Evolutionary conservation across 1,140 invertebrate species (phyloP).

Genomic region (Drosophila tsacasi): DNA sequence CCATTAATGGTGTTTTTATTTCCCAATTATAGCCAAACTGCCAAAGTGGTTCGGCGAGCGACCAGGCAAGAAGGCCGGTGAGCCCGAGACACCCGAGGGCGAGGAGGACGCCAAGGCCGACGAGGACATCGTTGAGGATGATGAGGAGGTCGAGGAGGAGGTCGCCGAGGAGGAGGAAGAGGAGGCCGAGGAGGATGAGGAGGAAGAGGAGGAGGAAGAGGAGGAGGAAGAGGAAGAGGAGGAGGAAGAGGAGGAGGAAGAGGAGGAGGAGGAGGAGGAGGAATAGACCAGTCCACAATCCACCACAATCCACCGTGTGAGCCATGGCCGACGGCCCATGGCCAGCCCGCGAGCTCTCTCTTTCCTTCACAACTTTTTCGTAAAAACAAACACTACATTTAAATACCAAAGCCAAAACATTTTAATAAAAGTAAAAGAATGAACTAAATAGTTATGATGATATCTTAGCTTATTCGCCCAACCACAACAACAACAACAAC

Average conservation of each 20-base stretch:
- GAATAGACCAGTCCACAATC: slow-evolving; percentile 86
- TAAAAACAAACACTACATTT: slow-evolving; percentile 78
- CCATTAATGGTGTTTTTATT: background rate
- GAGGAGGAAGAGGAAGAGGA: slow-evolving; percentile 89
- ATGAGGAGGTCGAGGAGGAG: slow-evolving; percentile 90
- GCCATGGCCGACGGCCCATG: background rate
- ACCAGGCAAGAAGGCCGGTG: slow-evolving; percentile 95
- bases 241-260: slow-evolving; percentile 87
- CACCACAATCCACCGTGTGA: slow-evolving; percentile 19
- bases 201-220: slow-evolving; percentile 91
- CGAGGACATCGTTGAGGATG: slow-evolving; percentile 89
- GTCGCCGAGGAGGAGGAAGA: slow-evolving; percentile 91
- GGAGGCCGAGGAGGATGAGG: slow-evolving; percentile 89
- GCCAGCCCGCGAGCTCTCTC: slow-evolving; percentile 19
- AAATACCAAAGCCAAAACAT: slow-evolving; percentile 79
- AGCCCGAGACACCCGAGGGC: slow-evolving; percentile 94
- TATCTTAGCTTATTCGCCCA: slow-evolving; percentile 82
- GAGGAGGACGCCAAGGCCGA: slow-evolving; percentile 93
- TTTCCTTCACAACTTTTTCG: slow-evolving; percentile 71
- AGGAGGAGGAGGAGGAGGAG: slow-evolving; percentile 87
- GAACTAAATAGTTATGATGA: slow-evolving; percentile 85
- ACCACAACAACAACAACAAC: slow-evolving; percentile 22
- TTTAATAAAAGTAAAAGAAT: slow-evolving; percentile 84
- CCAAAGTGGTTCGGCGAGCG: slow-evolving; percentile 97
- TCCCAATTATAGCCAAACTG: slow-evolving; percentile 89